These are phyloP conservation scores for Caerostris darwini DNA, from an alignment of 1,140 invertebrate species.

Conservation along the genomic window DNA sequence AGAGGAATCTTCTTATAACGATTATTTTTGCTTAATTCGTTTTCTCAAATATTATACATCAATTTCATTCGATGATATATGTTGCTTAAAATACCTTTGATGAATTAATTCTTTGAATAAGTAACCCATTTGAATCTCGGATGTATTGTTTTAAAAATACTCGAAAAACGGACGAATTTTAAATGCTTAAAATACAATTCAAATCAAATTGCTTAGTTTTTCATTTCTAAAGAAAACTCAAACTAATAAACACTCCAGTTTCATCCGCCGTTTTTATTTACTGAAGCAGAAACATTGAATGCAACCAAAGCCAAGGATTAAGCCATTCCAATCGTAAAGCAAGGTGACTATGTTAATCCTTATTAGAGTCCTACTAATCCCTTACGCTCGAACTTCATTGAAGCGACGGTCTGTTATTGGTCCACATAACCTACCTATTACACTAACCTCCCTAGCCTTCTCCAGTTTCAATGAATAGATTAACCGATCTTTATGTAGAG, in stretches of 20 bases:
- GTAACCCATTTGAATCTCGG: too few species aligned
- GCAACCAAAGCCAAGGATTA: neutral
- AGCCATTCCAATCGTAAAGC: conserved; percentile 18
- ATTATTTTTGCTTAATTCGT: too few species aligned
- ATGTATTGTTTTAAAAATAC: too few species aligned
- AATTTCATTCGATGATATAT: too few species aligned
- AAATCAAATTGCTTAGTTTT: too few species aligned
- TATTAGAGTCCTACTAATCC: conserved; percentile 22
- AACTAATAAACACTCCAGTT: neutral
- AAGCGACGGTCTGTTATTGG: conserved; percentile 28
- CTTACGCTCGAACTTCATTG: neutral
- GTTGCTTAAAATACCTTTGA: too few species aligned
- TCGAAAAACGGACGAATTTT: too few species aligned
- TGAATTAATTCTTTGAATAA: too few species aligned
- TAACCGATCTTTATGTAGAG: conserved; percentile 32
- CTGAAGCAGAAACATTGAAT: neutral
- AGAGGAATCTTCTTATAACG: too few species aligned
- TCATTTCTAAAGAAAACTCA: neutral
- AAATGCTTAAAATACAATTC: too few species aligned
- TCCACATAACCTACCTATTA: neutral
- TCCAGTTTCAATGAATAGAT: conserved; percentile 3
- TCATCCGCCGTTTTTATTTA: neutral
- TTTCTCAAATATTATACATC: too few species aligned
- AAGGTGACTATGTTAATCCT: conserved; percentile 42
- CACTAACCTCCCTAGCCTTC: neutral